These are phyloP conservation scores for Epistrophe grossulariae DNA, from an alignment of 2,888 invertebrate species.

Conservation along the genomic window DNA sequence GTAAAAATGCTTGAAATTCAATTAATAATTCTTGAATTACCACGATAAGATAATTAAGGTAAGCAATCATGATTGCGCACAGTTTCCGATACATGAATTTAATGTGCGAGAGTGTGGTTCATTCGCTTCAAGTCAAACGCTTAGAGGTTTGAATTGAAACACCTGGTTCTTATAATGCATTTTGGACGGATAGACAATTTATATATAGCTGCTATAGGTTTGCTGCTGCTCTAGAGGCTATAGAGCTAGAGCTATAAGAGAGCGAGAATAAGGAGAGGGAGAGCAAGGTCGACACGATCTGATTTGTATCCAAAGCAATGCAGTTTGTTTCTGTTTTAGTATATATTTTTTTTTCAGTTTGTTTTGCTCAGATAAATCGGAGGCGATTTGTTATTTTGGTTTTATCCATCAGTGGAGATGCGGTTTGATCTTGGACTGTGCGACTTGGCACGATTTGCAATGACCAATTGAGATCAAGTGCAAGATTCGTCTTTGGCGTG, in stretches of 20 bases:
- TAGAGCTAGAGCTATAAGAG: neutral
- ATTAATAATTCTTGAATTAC: slow-evolving; percentile 67
- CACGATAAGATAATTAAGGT: slow-evolving; percentile 67
- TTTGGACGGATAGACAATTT: slow-evolving; percentile 17
- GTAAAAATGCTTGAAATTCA: slow-evolving; percentile 40
- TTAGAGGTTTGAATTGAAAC: slow-evolving; percentile 39
- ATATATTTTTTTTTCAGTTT: slow-evolving; percentile 7
- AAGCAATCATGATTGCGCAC: slow-evolving; percentile 57
- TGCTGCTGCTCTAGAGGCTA: too few species aligned
- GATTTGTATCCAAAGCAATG: slow-evolving; percentile 70
- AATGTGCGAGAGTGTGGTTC: slow-evolving; percentile 8
- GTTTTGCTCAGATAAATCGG: slow-evolving; percentile 38
- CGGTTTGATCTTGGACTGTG: slow-evolving; percentile 75
- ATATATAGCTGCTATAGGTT: too few species aligned
- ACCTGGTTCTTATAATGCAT: slow-evolving; percentile 66
- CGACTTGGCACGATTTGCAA: slow-evolving; percentile 70
- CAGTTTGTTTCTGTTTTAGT: slow-evolving; percentile 20
- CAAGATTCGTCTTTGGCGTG: slow-evolving; percentile 70
- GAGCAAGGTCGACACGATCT: slow-evolving; percentile 75
- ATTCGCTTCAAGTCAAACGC: neutral
- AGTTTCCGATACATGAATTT: slow-evolving; percentile 63
- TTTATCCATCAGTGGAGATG: slow-evolving; percentile 76
- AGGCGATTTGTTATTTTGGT: slow-evolving; percentile 74
- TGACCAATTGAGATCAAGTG: slow-evolving; percentile 72
- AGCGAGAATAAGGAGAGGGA: slow-evolving; percentile 23